A percentile compares a stretch with the other conserved stretches of the same genome.
Evolutionary conservation across 2,888 invertebrate genomes (phyloP).

Genomic region (Acleris literana): DNA sequence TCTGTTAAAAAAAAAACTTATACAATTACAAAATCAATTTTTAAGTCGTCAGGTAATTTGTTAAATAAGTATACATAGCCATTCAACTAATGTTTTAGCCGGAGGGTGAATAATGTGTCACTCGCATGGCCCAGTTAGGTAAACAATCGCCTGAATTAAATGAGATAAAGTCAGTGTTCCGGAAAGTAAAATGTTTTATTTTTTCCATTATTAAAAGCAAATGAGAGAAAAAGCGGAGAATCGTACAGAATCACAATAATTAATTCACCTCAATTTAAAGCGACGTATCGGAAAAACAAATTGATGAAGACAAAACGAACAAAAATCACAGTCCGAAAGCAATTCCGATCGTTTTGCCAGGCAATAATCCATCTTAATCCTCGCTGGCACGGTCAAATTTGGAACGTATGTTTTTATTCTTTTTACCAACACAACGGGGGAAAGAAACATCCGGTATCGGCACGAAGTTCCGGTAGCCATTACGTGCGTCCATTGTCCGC

Average conservation of each 20-base stretch:
- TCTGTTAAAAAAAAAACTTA: too few relatives aligned
- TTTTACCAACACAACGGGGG: conserved; percentile 44
- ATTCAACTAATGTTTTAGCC: too few relatives aligned
- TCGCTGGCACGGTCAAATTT: conserved; percentile 14
- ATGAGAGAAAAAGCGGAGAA: not conserved
- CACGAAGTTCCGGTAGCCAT: conserved; percentile 54
- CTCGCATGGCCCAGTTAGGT: too few relatives aligned
- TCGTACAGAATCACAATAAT: conserved; percentile 3
- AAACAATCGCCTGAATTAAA: too few relatives aligned
- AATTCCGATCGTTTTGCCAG: not conserved
- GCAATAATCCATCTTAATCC: conserved; percentile 8
- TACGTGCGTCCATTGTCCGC: conserved; percentile 59
- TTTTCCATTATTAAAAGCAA: not conserved
- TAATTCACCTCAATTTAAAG: conserved; percentile 15
- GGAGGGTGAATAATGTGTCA: too few relatives aligned
- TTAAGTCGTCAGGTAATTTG: too few relatives aligned
- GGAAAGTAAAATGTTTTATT: not conserved
- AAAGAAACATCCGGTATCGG: conserved; percentile 53
- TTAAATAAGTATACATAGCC: too few relatives aligned
- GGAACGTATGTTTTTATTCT: conserved; percentile 38
- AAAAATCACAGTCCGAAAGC: conserved; percentile 12
- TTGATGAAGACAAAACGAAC: conserved; percentile 19
- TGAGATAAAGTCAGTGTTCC: too few relatives aligned
- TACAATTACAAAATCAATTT: too few relatives aligned
- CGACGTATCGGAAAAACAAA: conserved; percentile 22